These are phyloP conservation scores for Onychomys leucogaster DNA, from an alignment of 2,797 vertebrate species.

Conservation along the genomic window DNA sequence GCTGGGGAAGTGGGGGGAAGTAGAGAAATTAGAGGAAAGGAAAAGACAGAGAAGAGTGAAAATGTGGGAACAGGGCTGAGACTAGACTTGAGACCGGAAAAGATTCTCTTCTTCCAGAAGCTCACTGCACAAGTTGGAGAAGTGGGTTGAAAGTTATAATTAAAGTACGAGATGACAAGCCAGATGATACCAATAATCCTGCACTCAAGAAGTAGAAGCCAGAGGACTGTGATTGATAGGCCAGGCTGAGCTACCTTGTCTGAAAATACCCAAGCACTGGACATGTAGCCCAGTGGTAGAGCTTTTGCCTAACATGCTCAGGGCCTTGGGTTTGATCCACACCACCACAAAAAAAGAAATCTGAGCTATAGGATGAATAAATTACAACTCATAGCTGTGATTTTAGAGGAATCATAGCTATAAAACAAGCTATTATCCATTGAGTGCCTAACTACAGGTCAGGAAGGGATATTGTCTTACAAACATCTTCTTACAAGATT, in stretches of 20 bases:
- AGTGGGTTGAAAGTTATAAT: neutral
- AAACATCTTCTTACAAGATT: neutral
- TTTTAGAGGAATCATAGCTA: neutral
- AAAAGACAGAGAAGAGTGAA: neutral
- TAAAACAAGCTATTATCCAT: neutral
- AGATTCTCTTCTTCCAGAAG: neutral
- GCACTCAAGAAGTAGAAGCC: neutral
- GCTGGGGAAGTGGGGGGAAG: fast-evolving
- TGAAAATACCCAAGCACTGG: neutral
- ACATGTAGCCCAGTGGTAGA: neutral
- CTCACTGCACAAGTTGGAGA: neutral
- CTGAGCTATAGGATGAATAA: neutral
- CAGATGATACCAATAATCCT: neutral
- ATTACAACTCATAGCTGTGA: neutral
- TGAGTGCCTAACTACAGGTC: neutral
- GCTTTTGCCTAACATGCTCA: neutral
- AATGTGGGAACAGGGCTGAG: neutral
- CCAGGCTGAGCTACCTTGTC: neutral
- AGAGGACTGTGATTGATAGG: neutral
- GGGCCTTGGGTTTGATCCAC: neutral
- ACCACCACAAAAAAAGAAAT: neutral
- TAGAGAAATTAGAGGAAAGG: neutral
- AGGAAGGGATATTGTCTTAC: neutral
- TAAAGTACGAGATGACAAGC: neutral
- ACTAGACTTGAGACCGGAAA: neutral